Evolutionary conservation across 1,140 invertebrate species (phyloP), one percentile per base, ranked within the genome.

Genomic region (Cylas formicarius): DNA sequence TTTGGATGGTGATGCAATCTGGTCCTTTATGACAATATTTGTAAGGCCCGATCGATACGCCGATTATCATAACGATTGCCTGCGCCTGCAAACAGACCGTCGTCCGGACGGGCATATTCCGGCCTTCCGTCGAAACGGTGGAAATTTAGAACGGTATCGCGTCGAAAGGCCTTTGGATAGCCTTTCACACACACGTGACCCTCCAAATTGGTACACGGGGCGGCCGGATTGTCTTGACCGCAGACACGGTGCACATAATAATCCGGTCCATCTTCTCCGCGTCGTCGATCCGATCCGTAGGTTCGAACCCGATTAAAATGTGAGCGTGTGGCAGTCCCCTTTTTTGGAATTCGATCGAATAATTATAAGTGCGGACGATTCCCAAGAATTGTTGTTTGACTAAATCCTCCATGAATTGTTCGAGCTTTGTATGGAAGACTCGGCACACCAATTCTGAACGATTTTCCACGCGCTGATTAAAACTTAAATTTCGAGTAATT

Each of bases 161-260:
- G 13, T 45, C 37, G 11, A n/a, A n/a, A n/a, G n/a, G n/a, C n/a
- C n/a, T n/a, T n/a, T n/a, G n/a, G n/a, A n/a, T n/a, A n/a, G n/a
- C n/a, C n/a, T n/a, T n/a, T n/a, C n/a, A n/a, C n/a, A n/a, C n/a
- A n/a, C n/a, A n/a, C n/a, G n/a, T n/a, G n/a, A n/a, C n/a, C n/a
- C n/a, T n/a, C n/a, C n/a, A n/a, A n/a, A n/a, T n/a, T 20, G 28
- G 44, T 48, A 24, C 45, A 52, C 4, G 40, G 26, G 2, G 37
- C 14, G n/a, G 22, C 23, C 3, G 23, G 17, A 36, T 50, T 41
- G 13, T 19, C 6, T 16, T 24, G 21, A 33, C 70, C 71, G 60
- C 50, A 52, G 65, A n/a, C n/a, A n/a, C n/a, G n/a, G n/a, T 75
- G 72, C 34, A 73, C 68, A 71, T 72, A 71, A 36, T 66, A 60